Base-by-base conservation (phyloP, 2,113 vertebrate genomes). In the Poeciliopsis occidentalis region DNA sequence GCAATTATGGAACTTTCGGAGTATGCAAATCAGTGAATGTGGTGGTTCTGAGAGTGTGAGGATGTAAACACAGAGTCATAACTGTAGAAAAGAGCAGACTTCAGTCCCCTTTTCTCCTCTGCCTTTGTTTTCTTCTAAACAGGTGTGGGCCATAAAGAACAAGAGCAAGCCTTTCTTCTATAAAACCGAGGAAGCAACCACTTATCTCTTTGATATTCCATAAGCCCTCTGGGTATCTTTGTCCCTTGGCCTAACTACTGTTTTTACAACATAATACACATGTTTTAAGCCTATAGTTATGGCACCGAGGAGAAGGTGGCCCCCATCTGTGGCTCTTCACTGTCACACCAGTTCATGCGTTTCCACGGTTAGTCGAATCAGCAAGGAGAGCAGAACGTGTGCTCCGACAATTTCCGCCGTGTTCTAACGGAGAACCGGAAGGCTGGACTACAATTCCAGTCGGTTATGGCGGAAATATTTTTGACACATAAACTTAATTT, bases 241-340 rank as follows among this genome's bases (percentile, higher is more conserved):
- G 67, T 62, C 65, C 76, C 75, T 88, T 78, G 6, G 4, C 60
- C 70, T 67, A 82, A 86, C 69, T 32, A 75, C 67, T 29, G 54
- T 80, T 85, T 80, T 80, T 67, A 84, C 77, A 84, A 84, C 80
- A 81, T 66, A 76, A 83, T 78, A 64, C 57, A 24, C 73, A 76
- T 80, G 78, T 47, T 41, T 75, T 54, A 67, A 81, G 76, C 80
- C 41, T 31, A 71, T 73, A 71, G 68, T 73, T 73, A 73, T 31
- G 27, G 54, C 41, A 5, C 12, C 0, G 1, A 27, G 2, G 30
- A 62, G 24, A 63, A 74, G 19, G n/a, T 3, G 1, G 31, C 66
- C 68, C 47, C 69, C 70, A 73, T 64, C 27, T 1, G 17, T 30
- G 37, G 61, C n/a, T 31, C 57, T 73, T 79, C 32, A 15, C 39